Percentiles rank a stretch among this genome's conserved stretches.
Conservation (phyloP, 2,888 invertebrate species). For the Tetrapedia diversipes region DNA sequence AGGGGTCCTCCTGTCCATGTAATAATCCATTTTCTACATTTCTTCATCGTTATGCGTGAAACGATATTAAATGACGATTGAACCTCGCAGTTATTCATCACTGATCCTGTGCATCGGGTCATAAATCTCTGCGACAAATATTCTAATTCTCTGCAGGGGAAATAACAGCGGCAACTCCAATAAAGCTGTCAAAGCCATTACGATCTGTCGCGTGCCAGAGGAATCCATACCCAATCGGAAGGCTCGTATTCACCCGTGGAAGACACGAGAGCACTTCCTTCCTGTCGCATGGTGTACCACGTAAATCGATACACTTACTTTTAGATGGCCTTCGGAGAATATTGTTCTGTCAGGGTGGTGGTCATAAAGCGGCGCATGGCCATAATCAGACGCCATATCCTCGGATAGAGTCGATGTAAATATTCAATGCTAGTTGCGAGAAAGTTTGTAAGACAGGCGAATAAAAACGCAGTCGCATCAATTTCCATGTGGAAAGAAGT, state of each 20-base stretch:
- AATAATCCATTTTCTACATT: too few relatives aligned
- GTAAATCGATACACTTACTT: constrained; percentile 58
- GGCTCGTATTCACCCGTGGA: constrained; percentile 39
- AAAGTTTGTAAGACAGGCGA: neutral
- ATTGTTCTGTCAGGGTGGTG: constrained; percentile 18
- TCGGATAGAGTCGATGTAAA: constrained; percentile 5
- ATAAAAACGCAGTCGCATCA: neutral
- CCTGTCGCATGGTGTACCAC: constrained; percentile 23
- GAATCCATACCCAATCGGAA: constrained; percentile 53
- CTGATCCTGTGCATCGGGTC: too few relatives aligned
- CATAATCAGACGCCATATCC: constrained; percentile 2
- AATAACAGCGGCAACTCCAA: constrained; percentile 11
- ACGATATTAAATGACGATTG: too few relatives aligned
- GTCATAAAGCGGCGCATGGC: neutral
- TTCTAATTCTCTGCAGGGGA: neutral
- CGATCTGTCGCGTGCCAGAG: constrained; percentile 25
- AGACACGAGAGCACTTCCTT: constrained; percentile 47
- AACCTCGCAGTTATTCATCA: neutral
- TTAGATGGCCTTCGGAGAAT: constrained; percentile 49
- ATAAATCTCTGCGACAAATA: constrained; percentile 4
- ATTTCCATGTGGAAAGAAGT: constrained; percentile 35
- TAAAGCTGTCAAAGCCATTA: constrained; percentile 1
- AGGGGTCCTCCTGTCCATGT: too few relatives aligned
- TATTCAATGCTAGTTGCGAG: constrained; percentile 2
- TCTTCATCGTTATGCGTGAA: too few relatives aligned